Evolutionary conservation across 2,113 vertebrate species (phyloP).

Genomic region (Tragelaphus buxtoni): DNA sequence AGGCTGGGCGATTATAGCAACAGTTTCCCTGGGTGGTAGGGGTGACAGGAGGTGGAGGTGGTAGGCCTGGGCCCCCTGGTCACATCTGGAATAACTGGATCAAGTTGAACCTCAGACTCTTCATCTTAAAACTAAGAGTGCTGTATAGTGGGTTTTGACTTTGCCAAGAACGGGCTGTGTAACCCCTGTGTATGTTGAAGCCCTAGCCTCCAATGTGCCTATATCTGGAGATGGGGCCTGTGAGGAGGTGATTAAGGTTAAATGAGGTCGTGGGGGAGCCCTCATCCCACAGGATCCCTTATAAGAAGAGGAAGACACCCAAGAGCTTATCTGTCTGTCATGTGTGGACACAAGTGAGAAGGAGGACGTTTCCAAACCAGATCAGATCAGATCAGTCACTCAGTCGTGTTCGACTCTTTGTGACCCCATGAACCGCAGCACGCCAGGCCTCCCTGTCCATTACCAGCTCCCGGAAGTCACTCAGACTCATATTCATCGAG

Average conservation of each 20-base stretch:
- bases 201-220: background rate
- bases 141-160: background rate
- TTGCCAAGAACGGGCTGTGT: background rate
- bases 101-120: background rate
- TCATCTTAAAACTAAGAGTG: background rate
- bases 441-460: no score
- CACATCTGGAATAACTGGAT: background rate
- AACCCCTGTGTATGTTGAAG: background rate
- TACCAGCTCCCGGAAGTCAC: no score
- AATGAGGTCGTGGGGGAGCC: background rate
- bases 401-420: no score
- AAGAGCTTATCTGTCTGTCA: background rate
- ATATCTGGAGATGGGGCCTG: background rate
- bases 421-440: no score
- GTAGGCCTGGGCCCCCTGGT: background rate
- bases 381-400: no score
- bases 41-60: background rate
- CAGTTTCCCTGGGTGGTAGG: accelerated
- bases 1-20: background rate
- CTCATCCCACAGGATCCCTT: background rate
- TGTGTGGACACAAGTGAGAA: background rate
- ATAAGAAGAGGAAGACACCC: background rate
- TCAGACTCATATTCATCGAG: no score
- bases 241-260: background rate
- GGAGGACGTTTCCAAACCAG: background rate